Base-by-base conservation (phyloP, 2,113 vertebrate genomes). In the Gallinago jamesoni region DNA sequence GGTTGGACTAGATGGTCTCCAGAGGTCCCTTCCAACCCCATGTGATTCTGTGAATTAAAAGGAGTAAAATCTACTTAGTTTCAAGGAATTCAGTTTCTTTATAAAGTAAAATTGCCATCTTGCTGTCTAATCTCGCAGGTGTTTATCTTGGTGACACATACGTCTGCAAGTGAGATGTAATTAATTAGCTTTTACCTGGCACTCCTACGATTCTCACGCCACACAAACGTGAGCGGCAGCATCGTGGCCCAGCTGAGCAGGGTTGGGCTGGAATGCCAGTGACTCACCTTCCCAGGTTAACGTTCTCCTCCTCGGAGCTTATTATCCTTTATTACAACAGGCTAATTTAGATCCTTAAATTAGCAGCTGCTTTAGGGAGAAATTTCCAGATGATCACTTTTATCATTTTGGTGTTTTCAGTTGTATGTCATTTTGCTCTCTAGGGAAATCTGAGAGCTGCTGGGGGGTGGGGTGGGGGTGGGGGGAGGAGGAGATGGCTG, bases 271-370 rank as follows among this genome's bases (percentile, higher is more conserved):
- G 52, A 18, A 55, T 27, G 22, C 0, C 0, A 28, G 73, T 72
- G 82, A 90, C 67, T 95, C 60, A 62, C 69, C 53, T 89, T 66
- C 22, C 21, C 74, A 79, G 84, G 83, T 84, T 68, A 60, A 80
- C 21, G 5, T 73, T 92, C 81, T 80, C 60, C 69, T 85, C 84
- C 67, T 91, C 52, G 39, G 69, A 78, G 47, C 55, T 22, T 48
- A 37, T n/a, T 43, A 12, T 45, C 15, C 21, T 79, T 79, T 56
- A 60, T 20, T 88, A 13, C 76, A 74, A 63, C 0, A 6, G 35
- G 76, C 86, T 87, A 63, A 95, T 90, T 90, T 91, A 96, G 91
- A 66, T 60, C 53, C 74, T 90, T 47, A 53, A 87, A 77, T 92
- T 87, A 92, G 93, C 76, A 94, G 73, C 47, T 87, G 28, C 79